phyloP scores from a whole-genome alignment of 2,888 invertebrate species.

The Crioceris asparagi region DNA sequence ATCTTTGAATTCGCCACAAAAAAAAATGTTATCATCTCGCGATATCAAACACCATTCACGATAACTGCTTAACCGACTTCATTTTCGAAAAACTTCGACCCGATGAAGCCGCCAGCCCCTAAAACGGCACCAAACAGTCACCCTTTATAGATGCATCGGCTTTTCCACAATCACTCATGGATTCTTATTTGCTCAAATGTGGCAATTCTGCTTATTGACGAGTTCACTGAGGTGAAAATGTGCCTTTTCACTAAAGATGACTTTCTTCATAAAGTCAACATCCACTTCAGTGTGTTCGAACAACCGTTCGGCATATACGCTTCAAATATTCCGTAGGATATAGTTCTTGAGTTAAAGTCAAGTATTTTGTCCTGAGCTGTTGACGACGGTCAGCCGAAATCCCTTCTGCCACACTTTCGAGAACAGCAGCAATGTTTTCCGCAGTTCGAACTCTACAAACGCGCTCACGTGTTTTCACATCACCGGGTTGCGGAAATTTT shows the following conservation, averaged over 20 bases:
- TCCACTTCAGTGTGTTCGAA: not conserved
- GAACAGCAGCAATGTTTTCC: conserved; percentile 16
- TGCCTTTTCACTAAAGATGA: conserved; percentile 4
- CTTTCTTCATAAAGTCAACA: not conserved
- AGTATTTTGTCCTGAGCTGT: conserved; percentile 9
- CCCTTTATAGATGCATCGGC: conserved; percentile 1
- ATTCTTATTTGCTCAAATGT: conserved; percentile 1
- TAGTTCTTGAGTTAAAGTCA: conserved; percentile 1
- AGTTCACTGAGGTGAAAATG: conserved; percentile 2
- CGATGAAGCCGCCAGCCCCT: not conserved
- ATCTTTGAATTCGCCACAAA: too few species aligned
- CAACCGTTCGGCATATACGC: conserved; percentile 2
- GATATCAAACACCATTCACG: not conserved
- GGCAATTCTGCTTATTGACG: conserved; percentile 1
- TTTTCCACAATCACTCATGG: conserved; percentile 3
- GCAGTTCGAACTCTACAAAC: conserved; percentile 10
- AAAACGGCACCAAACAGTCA: conserved; percentile 13
- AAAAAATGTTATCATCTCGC: too few species aligned
- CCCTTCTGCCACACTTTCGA: conserved; percentile 18
- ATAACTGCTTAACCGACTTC: not conserved
- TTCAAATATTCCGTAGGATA: not conserved
- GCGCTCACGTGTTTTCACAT: conserved; percentile 9
- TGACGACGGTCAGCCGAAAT: conserved; percentile 16
- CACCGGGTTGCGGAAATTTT: too few species aligned
- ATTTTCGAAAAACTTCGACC: not conserved